Conservation (phyloP, 2,888 invertebrate species). For the Sylvicola fuscatus region DNA sequence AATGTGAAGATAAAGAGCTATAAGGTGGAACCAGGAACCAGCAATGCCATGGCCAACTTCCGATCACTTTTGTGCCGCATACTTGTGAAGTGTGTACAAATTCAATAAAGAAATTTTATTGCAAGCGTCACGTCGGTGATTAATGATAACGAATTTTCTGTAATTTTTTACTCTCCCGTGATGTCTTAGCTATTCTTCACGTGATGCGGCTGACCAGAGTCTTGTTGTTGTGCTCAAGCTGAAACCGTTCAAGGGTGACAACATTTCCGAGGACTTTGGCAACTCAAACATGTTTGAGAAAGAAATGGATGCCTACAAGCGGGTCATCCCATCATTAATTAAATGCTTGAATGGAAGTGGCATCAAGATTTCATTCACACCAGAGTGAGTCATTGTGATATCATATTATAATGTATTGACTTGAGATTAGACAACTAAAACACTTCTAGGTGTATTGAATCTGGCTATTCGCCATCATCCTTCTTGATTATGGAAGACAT, state of each 20-base stretch:
- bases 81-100: conserved; percentile 4
- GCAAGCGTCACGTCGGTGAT: background rate
- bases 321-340: conserved; percentile 4
- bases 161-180: background rate
- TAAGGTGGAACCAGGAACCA: conserved; percentile 5
- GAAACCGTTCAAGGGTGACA: conserved; percentile 6
- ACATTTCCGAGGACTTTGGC: conserved; percentile 4
- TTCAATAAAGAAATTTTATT: background rate
- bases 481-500: conserved; percentile 6
- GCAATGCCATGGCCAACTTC: background rate
- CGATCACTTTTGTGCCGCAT: conserved; percentile 5
- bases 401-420: background rate
- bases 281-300: conserved; percentile 6
- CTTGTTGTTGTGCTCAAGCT: conserved; percentile 5
- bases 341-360: conserved; percentile 5
- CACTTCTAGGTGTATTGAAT: conserved; percentile 1
- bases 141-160: background rate
- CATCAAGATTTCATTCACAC: conserved; percentile 7
- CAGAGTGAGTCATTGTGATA: conserved; percentile 5
- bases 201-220: conserved; percentile 2
- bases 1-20: conserved; percentile 6
- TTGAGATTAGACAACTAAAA: background rate
- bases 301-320: conserved; percentile 6
- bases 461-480: conserved; percentile 5
- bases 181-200: conserved; percentile 4